Base-by-base conservation (phyloP, 1,140 invertebrate species). In the Drosophila orena region DNA sequence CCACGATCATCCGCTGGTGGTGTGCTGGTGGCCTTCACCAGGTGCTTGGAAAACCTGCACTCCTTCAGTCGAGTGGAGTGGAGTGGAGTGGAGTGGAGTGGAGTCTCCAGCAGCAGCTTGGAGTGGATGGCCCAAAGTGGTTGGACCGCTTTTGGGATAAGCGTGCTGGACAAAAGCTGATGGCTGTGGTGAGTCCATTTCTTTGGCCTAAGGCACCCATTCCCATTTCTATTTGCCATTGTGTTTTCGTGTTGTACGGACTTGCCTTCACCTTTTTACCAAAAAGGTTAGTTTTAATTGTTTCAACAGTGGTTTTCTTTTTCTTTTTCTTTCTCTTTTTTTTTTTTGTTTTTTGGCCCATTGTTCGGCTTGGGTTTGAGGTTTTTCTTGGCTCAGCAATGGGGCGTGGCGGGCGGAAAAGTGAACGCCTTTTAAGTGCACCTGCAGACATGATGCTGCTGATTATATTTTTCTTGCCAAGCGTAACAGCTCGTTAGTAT, bases 371-470 rank as follows among this genome's bases (percentile, higher is more conserved):
- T 64, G 22, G 34, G 20, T n/a, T 37, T 20, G 14, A 30, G 40
- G 6, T 59, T 44, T 76, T 60, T 53, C 14, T 56, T 34, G 20
- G 38, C 42, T 27, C 62, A n/a, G 43, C 15, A 15, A 27, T 43
- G 57, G 56, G 57, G 79, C 42, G 60, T 44, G 40, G 60, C 54
- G 49, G 78, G 52, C 30, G 50, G 44, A 81, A 88, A 89, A 89
- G 84, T 89, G 84, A 89, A 89, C 84, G 84, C 84, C 84, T 89
- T 89, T 89, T 89, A 85, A 89, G 85, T 89, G 84, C 84, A 89
- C 84, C 84, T 89, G 84, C 84, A 89, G 84, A 90, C 84, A 89
- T 89, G 84, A 89, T 89, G 84, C 84, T 89, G 84, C 84, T 89
- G 84, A 89, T 89, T 89, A 89, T 89, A 89, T 89, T 89, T 89